These are phyloP conservation scores for Stenichneumon culpator DNA, from an alignment of 2,888 invertebrate genomes.

Conservation along the genomic window DNA sequence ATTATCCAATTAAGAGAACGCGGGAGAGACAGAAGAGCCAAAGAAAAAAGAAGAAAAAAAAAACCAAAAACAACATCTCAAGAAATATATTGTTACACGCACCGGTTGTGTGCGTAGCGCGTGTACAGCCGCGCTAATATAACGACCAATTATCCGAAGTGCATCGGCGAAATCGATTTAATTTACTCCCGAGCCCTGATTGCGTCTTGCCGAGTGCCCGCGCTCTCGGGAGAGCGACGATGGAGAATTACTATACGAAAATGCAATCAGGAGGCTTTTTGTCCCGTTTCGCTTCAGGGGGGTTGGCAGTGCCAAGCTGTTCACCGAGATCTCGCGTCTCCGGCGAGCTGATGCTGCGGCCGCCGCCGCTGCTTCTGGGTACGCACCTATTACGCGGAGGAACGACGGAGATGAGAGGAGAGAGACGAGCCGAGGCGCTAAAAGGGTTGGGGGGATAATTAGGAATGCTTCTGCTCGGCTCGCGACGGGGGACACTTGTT, in stretches of 20 bases:
- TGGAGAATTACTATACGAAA: conserved; percentile 82
- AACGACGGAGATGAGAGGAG: conserved; percentile 40
- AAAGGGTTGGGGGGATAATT: conserved; percentile 79
- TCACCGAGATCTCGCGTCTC: conserved; percentile 15
- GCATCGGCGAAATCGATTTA: conserved; percentile 73
- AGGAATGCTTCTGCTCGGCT: conserved; percentile 83
- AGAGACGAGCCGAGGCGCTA: conserved; percentile 58
- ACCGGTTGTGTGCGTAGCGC: conserved; percentile 7
- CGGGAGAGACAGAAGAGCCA: background rate
- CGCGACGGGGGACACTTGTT: conserved; percentile 84
- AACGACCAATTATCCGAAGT: conserved; percentile 72
- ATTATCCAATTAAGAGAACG: conserved; percentile 66
- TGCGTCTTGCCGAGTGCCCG: conserved; percentile 58
- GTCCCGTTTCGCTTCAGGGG: conserved; percentile 82
- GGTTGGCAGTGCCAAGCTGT: conserved; percentile 25
- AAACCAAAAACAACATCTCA: background rate
- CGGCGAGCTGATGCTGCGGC: conserved; percentile 7
- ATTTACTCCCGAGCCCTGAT: conserved; percentile 68
- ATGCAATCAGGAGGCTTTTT: conserved; percentile 84
- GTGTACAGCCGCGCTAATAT: conserved; percentile 63
- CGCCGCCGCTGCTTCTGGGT: conserved; percentile 59
- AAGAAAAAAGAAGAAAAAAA: conserved; percentile 21
- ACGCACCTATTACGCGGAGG: conserved; percentile 60
- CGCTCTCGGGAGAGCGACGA: conserved; percentile 70
- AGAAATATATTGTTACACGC: conserved; percentile 41